These are phyloP conservation scores for Melipona beecheii DNA, from an alignment of 2,888 invertebrate genomes.

Conservation along the genomic window DNA sequence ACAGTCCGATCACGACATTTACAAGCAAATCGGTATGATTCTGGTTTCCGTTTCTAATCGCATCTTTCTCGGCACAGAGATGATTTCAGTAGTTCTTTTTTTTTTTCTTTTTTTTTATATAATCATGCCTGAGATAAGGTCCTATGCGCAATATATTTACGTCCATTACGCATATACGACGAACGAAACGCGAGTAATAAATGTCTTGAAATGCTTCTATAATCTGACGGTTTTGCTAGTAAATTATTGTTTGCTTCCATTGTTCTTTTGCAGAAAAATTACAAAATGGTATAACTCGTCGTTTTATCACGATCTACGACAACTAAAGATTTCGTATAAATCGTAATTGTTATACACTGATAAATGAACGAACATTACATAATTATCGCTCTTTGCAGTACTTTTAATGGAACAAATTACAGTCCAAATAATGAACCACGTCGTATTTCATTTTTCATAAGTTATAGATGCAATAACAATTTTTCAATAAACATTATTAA, in stretches of 20 bases:
- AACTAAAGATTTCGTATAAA: neutral
- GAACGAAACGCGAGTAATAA: slow-evolving; percentile 29
- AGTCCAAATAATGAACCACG: neutral
- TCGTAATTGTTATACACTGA: neutral
- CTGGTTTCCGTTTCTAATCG: slow-evolving; percentile 6
- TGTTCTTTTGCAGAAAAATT: slow-evolving; percentile 8
- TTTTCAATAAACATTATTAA: too few species aligned
- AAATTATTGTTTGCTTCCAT: slow-evolving; percentile 19
- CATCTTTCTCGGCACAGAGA: slow-evolving; percentile 44
- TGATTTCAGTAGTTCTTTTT: slow-evolving; percentile 30
- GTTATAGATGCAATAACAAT: neutral
- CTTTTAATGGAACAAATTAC: neutral
- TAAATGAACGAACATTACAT: neutral
- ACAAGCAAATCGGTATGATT: slow-evolving; percentile 31
- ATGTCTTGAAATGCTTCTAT: neutral
- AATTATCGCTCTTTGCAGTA: neutral
- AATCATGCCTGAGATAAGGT: slow-evolving; percentile 56
- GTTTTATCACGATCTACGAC: neutral
- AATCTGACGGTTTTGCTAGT: slow-evolving; percentile 13
- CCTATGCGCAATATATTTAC: slow-evolving; percentile 2
- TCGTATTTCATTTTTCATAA: neutral
- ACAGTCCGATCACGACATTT: slow-evolving; percentile 32
- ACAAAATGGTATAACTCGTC: slow-evolving; percentile 22
- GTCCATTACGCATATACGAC: slow-evolving; percentile 16
- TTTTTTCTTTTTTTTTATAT: slow-evolving; percentile 23